Base-by-base conservation (phyloP, 2,888 invertebrate genomes). In the Lasioglossum oenotherae region DNA sequence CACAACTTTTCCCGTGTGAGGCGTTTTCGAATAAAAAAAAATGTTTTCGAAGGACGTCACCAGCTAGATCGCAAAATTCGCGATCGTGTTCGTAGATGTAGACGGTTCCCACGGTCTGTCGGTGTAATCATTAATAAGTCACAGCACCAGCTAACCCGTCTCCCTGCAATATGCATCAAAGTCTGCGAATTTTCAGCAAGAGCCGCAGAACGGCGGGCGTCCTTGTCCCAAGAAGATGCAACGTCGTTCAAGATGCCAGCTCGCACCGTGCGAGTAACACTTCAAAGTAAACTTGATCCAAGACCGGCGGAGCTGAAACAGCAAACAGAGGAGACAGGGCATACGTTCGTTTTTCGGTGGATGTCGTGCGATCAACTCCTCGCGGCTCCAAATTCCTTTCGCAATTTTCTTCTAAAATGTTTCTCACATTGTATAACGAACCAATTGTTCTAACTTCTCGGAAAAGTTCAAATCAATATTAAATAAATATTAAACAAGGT, bases 161-260 rank as follows among this genome's bases (percentile, higher is more conserved):
- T 27, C 60, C 0, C 19, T 41, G 35, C n/a, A 64, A 41, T 8
- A n/a, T 10, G 12, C 23, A 38, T 35, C 23, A 16, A 23, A 27
- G 38, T 60, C 31, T 75, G 57, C 69, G 23, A 41, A 38, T 78
- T 41, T 81, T 49, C 95, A 97, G 97, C 94, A 95, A 60, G 96
- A 96, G 85, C 95, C 97, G 0, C 95, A 96, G 76, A 96, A 97
- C 87, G 97, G 97, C 4, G 97, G 97, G 23, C 96, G 95, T 88
- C 94, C 96, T 0, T 98, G 98, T 92, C 97, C 97, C 0, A 95
- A 95, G 85, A 96, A 96, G 82, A 94, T 97, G 82, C 92, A 95
- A n/a, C 96, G 96, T 86, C 96, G 96, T 84, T 96, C 96, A 73
- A 96, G 96, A 86, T 97, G 97, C 94, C 94, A 94, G 74, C 85